A percentile compares a stretch with the other conserved stretches of the same genome.
phyloP scores from a whole-genome alignment of 2,888 invertebrate species.

The Lasioglossum vierecki region DNA sequence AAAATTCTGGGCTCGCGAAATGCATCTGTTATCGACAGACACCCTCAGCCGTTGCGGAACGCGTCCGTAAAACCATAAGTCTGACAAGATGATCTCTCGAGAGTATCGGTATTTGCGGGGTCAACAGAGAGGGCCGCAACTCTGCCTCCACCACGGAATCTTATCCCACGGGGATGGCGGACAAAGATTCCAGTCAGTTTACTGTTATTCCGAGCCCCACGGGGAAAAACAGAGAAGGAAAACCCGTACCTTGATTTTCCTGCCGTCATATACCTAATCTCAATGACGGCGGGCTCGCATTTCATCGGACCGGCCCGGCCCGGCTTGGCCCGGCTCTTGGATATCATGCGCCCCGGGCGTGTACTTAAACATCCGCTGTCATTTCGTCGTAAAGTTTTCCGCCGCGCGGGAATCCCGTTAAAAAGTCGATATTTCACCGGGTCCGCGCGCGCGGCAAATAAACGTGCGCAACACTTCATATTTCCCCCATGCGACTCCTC shows the following conservation, averaged over 20 bases:
- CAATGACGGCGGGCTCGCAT: constrained; percentile 65
- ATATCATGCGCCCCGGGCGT: constrained; percentile 65
- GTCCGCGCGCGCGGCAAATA: constrained; percentile 22
- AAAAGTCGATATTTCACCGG: constrained; percentile 42
- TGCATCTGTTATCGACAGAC: constrained; percentile 39
- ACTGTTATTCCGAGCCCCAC: constrained; percentile 68
- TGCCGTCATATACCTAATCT: constrained; percentile 70
- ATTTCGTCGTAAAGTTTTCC: constrained; percentile 60
- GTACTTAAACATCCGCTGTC: constrained; percentile 61
- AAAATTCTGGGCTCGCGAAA: not conserved
- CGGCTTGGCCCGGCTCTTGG: constrained; percentile 29
- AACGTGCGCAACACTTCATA: constrained; percentile 1
- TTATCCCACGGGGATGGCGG: constrained; percentile 66
- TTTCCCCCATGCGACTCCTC: not conserved
- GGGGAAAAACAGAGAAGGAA: constrained; percentile 61
- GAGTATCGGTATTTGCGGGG: constrained; percentile 71
- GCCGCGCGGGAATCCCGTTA: constrained; percentile 33
- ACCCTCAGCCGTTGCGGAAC: constrained; percentile 29
- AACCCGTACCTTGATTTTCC: constrained; percentile 67
- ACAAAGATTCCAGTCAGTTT: constrained; percentile 72
- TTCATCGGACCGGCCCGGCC: constrained; percentile 55
- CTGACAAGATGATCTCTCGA: constrained; percentile 53
- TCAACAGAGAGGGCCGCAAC: constrained; percentile 62
- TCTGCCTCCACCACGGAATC: constrained; percentile 60
- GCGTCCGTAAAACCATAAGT: constrained; percentile 62